Percentiles rank a stretch among this genome's conserved stretches.
phyloP scores from a whole-genome alignment of 2,113 vertebrate species.

The Tachuris rubrigastra region DNA sequence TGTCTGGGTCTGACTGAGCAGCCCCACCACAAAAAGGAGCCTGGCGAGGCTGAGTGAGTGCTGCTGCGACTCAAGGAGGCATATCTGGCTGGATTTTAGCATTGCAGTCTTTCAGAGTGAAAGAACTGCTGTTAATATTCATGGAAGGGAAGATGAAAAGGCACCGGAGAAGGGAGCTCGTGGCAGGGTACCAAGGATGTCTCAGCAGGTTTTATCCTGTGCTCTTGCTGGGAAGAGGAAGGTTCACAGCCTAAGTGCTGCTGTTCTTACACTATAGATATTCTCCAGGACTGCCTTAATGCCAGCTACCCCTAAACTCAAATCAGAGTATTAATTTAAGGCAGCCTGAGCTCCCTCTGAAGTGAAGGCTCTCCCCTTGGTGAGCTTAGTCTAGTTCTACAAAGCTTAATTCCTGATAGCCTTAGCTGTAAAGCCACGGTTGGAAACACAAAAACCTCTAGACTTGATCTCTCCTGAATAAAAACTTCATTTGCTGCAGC shows the following conservation, averaged over 20 bases:
- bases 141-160: slow-evolving; percentile 27
- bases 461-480: background rate
- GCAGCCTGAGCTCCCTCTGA: background rate
- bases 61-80: background rate
- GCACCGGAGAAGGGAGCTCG: background rate
- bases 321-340: background rate
- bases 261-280: background rate
- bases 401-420: background rate
- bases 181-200: slow-evolving; percentile 17
- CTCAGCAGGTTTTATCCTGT: slow-evolving; percentile 44
- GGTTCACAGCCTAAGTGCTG: background rate
- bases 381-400: background rate
- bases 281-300: background rate
- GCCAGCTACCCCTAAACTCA: background rate
- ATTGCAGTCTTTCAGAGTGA: background rate
- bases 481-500: background rate
- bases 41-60: rapidly evolving
- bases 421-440: background rate
- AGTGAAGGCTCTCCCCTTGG: background rate
- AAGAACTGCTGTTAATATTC: slow-evolving; percentile 5
- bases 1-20: background rate
- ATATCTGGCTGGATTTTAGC: background rate
- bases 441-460: background rate
- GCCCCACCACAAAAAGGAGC: background rate
- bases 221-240: background rate